phyloP scores from a whole-genome alignment of 2,888 invertebrate species.

The Taenaris catops region DNA sequence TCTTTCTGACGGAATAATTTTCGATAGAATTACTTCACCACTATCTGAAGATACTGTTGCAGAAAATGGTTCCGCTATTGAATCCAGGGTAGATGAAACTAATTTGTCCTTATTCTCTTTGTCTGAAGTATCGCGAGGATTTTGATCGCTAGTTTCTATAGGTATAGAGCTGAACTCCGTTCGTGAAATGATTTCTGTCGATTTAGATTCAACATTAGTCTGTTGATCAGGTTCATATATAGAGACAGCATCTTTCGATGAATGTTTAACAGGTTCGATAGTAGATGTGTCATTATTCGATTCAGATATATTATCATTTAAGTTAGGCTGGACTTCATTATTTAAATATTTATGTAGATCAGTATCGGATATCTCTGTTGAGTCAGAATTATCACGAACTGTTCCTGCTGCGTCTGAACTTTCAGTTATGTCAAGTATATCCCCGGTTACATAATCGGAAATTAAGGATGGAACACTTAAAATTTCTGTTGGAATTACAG shows the following conservation, averaged over 20 bases:
- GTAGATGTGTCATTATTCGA: conserved; percentile 15
- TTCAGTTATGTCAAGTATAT: conserved; percentile 37
- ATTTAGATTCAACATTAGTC: conserved; percentile 42
- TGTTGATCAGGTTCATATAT: conserved; percentile 32
- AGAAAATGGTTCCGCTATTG: conserved; percentile 30
- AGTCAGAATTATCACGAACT: conserved; percentile 18
- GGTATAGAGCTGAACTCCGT: conserved; percentile 66
- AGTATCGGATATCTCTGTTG: conserved; percentile 13
- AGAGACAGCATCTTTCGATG: conserved; percentile 5
- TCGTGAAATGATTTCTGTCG: conserved; percentile 60
- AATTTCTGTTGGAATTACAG: conserved; percentile 60
- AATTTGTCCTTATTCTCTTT: conserved; percentile 42
- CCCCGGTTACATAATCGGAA: conserved; percentile 43
- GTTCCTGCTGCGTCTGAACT: conserved; percentile 26
- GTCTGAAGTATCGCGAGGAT: conserved; percentile 54
- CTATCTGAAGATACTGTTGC: conserved; percentile 36
- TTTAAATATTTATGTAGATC: conserved; percentile 13
- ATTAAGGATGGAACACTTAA: conserved; percentile 43
- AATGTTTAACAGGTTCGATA: conserved; percentile 11
- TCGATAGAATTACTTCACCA: conserved; percentile 43
- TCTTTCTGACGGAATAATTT: conserved; percentile 28
- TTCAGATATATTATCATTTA: conserved; percentile 15
- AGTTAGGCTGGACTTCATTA: conserved; percentile 7
- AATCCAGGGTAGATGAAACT: conserved; percentile 37
- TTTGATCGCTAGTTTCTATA: conserved; percentile 67